phyloP scores from a whole-genome alignment of 2,888 invertebrate species.

The Melinopterus prodromus region DNA sequence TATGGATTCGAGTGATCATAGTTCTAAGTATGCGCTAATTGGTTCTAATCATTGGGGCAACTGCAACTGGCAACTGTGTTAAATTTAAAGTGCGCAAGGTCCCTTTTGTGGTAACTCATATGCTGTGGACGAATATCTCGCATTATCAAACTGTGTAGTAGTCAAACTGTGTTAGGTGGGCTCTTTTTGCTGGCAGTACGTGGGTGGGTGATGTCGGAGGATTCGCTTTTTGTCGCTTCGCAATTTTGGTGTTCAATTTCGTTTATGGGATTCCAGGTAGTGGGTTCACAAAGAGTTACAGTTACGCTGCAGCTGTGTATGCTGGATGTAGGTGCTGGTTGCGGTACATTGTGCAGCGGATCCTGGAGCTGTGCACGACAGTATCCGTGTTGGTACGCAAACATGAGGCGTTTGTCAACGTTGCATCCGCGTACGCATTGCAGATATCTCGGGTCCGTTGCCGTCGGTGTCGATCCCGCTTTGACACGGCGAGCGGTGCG shows the following conservation, averaged over 20 bases:
- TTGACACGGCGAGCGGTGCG: conserved; percentile 37
- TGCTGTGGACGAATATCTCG: background rate
- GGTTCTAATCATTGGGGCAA: no score
- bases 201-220: background rate
- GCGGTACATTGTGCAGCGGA: conserved; percentile 18
- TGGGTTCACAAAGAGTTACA: conserved; percentile 10
- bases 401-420: conserved; percentile 27
- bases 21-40: no score
- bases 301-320: conserved; percentile 10
- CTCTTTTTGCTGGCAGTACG: background rate
- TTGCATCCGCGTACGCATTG: conserved; percentile 47
- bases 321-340: conserved; percentile 7
- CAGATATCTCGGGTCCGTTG: conserved; percentile 44
- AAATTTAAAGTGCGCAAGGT: no score
- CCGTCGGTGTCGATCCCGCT: conserved; percentile 24
- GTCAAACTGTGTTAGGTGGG: background rate
- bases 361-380: background rate
- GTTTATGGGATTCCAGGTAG: conserved; percentile 6
- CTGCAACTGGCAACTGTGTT: no score
- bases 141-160: background rate
- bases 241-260: conserved; percentile 4
- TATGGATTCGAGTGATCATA: no score
- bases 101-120: background rate
- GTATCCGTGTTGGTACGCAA: conserved; percentile 25
- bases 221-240: background rate